Percentiles rank a stretch among this genome's conserved stretches.
Conservation (phyloP, 2,113 vertebrate species). For the Electrona antarctica region DNA sequence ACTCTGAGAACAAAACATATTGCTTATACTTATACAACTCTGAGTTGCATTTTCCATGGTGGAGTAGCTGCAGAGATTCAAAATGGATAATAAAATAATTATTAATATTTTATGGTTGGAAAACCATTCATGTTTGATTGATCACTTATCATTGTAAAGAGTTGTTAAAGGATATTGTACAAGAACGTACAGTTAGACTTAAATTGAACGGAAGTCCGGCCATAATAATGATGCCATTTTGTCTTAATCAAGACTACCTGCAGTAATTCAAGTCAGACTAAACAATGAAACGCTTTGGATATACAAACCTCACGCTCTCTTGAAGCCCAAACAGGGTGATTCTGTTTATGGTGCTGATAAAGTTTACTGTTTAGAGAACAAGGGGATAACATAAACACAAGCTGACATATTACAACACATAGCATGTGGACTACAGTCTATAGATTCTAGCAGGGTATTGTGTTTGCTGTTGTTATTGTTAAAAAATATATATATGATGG, state of each 20-base stretch:
- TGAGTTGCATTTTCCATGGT: no score
- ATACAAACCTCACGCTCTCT: conserved; percentile 48
- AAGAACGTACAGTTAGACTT: conserved; percentile 10
- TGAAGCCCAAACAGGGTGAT: conserved; percentile 59
- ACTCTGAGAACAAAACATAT: no score
- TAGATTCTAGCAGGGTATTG: conserved; percentile 22
- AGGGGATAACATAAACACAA: conserved; percentile 60
- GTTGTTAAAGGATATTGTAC: conserved; percentile 9
- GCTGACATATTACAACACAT: conserved; percentile 54
- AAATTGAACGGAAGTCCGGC: conserved; percentile 24
- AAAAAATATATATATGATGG: conserved; percentile 21
- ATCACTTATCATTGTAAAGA: conserved; percentile 23
- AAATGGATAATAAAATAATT: no score
- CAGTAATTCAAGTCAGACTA: conserved; percentile 54
- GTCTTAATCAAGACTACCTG: conserved; percentile 47
- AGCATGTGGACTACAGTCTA: conserved; percentile 25
- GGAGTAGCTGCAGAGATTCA: no score
- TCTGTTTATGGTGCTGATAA: conserved; percentile 63
- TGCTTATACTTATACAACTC: no score
- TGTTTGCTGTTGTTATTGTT: conserved; percentile 9
- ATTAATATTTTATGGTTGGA: background rate
- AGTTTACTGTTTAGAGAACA: conserved; percentile 56
- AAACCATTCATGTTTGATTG: background rate
- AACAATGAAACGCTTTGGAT: conserved; percentile 42
- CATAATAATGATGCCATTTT: conserved; percentile 36